These are phyloP conservation scores for Rattus norvegicus DNA, from an alignment of 2,113 vertebrate genomes.

Conservation along the genomic window DNA sequence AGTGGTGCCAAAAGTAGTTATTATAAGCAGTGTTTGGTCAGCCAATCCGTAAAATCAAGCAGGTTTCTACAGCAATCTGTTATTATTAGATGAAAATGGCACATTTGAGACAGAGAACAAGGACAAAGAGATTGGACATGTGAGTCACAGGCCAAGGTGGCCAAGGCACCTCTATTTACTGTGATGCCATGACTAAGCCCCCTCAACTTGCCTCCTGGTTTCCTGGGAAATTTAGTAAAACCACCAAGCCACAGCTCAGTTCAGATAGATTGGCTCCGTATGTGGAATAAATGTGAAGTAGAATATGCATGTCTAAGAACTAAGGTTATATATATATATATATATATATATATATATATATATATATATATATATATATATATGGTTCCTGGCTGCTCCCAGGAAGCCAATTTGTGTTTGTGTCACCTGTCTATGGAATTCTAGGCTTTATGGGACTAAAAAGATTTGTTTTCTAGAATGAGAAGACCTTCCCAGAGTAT, in stretches of 20 bases:
- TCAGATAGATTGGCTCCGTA: background rate
- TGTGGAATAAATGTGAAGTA: background rate
- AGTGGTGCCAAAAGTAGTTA: slow-evolving; percentile 1
- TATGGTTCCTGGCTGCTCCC: background rate
- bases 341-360: too few relatives aligned
- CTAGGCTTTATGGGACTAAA: background rate
- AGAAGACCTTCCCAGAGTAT: background rate
- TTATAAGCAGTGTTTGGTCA: background rate
- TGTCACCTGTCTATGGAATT: background rate
- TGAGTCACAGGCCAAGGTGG: background rate
- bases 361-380: too few relatives aligned
- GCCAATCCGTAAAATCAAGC: background rate
- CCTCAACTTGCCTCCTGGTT: background rate
- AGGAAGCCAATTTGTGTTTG: background rate
- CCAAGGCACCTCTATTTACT: background rate
- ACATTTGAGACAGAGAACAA: background rate
- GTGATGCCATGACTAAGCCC: background rate
- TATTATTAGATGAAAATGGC: background rate
- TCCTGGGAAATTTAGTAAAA: background rate
- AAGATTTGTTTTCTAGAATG: background rate
- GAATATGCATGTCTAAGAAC: background rate
- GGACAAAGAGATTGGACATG: background rate
- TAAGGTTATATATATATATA: background rate
- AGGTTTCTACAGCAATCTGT: background rate
- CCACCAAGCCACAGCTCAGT: background rate